Percentiles rank a stretch among this genome's conserved stretches.
Evolutionary conservation across 2,888 invertebrate genomes (phyloP).

Genomic region (Tenthredo notha): DNA sequence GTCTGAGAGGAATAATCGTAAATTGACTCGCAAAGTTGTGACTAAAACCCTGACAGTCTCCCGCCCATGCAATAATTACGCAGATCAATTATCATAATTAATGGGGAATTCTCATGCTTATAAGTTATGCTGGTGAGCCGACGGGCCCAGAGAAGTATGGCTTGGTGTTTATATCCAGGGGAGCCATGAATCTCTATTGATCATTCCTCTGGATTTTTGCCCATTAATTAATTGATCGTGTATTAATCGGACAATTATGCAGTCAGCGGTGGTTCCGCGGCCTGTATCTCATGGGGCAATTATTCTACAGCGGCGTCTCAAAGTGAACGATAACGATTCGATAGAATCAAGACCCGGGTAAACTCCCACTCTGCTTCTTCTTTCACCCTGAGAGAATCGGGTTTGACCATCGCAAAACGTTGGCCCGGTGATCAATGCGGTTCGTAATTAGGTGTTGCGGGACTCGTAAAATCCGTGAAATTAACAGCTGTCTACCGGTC

Average conservation of each 20-base stretch:
- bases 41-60: constrained; percentile 27
- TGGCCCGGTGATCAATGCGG: constrained; percentile 37
- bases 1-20: constrained; percentile 4
- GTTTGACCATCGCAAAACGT: constrained; percentile 14
- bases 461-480: constrained; percentile 42
- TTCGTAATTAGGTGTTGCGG: constrained; percentile 38
- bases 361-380: constrained; percentile 26
- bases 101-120: constrained; percentile 64
- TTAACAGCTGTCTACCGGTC: constrained; percentile 38
- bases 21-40: constrained; percentile 34
- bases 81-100: constrained; percentile 72
- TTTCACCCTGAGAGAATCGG: background rate
- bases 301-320: constrained; percentile 57
- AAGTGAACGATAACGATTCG: constrained; percentile 59
- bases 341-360: constrained; percentile 55
- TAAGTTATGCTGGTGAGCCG: constrained; percentile 61
- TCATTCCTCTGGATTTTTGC: constrained; percentile 59
- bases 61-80: constrained; percentile 55
- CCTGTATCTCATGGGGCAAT: constrained; percentile 60
- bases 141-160: constrained; percentile 53
- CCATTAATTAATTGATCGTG: constrained; percentile 70
- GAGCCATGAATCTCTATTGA: constrained; percentile 56
- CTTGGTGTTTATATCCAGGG: constrained; percentile 52
- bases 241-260: constrained; percentile 68
- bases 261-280: constrained; percentile 49